Conservation (phyloP, 2,797 vertebrate genomes). For the Carduelis carduelis region DNA sequence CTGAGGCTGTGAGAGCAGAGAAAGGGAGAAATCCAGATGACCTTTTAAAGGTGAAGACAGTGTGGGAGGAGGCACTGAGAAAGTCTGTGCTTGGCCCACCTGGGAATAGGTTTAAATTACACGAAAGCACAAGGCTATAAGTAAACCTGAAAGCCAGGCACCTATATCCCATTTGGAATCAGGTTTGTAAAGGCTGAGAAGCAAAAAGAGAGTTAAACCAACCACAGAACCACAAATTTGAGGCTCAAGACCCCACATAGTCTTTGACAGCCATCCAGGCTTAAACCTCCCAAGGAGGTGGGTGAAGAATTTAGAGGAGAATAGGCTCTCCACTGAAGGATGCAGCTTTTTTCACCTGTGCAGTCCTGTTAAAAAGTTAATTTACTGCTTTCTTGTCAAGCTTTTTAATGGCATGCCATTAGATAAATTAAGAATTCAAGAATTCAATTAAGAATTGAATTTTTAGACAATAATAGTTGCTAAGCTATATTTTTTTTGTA, state of each 20-base stretch:
- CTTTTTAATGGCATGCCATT: not conserved
- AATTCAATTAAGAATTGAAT: not conserved
- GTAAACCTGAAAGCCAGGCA: not conserved
- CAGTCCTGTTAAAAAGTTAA: not conserved
- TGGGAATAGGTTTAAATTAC: not conserved
- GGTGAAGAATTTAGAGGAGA: not conserved
- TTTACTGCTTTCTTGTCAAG: not conserved
- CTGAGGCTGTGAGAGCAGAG: not conserved
- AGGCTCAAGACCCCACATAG: not conserved
- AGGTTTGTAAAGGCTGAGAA: not conserved
- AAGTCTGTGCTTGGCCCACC: not conserved
- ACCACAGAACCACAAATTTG: slow-evolving; percentile 17
- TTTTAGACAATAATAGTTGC: not conserved
- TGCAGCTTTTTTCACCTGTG: not conserved
- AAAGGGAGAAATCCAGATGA: not conserved
- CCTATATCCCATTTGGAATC: not conserved
- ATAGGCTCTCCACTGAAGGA: not conserved
- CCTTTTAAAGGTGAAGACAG: not conserved
- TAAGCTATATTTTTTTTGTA: not conserved
- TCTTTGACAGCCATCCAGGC: not conserved
- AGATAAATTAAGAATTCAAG: not conserved
- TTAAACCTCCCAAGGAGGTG: not conserved
- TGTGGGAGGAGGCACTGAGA: not conserved
- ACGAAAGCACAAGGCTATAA: not conserved
- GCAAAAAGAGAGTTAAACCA: not conserved